Conservation (phyloP, 2,888 invertebrate species). For the Hyposoter dolosus region DNA sequence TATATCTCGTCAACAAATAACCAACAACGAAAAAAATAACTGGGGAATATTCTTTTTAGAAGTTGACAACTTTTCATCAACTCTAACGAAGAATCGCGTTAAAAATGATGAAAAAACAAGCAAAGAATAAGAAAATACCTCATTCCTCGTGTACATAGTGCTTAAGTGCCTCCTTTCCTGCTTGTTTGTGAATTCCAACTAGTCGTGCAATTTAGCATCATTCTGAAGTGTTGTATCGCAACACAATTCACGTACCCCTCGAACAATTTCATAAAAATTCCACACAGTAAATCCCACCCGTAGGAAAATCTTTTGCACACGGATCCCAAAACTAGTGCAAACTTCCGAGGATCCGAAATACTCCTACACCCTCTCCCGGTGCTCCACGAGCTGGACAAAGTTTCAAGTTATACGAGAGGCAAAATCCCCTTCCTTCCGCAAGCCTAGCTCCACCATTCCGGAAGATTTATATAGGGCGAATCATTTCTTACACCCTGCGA, state of each 20-base stretch:
- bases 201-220: constrained; percentile 79
- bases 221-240: constrained; percentile 78
- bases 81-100: not conserved
- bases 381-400: constrained; percentile 50
- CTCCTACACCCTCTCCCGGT: constrained; percentile 25
- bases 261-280: constrained; percentile 69
- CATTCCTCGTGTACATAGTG: not conserved
- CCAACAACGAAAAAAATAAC: not conserved
- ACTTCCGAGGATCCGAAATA: constrained; percentile 65
- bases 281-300: constrained; percentile 23
- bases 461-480: constrained; percentile 70
- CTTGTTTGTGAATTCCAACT: not conserved
- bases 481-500: constrained; percentile 56
- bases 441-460: constrained; percentile 44
- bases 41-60: not conserved
- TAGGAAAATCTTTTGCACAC: constrained; percentile 29
- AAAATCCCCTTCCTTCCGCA: constrained; percentile 18
- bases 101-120: not conserved
- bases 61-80: not conserved
- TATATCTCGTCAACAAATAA: not conserved
- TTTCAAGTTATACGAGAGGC: constrained; percentile 60
- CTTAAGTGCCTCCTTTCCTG: not conserved
- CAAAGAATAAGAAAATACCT: not conserved
- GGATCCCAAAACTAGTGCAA: constrained; percentile 70
- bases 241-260: constrained; percentile 57